A percentile compares a stretch with the other conserved stretches of the same genome.
These are phyloP conservation scores for Malacosoma neustria DNA, from an alignment of 2,888 invertebrate species.

Conservation along the genomic window DNA sequence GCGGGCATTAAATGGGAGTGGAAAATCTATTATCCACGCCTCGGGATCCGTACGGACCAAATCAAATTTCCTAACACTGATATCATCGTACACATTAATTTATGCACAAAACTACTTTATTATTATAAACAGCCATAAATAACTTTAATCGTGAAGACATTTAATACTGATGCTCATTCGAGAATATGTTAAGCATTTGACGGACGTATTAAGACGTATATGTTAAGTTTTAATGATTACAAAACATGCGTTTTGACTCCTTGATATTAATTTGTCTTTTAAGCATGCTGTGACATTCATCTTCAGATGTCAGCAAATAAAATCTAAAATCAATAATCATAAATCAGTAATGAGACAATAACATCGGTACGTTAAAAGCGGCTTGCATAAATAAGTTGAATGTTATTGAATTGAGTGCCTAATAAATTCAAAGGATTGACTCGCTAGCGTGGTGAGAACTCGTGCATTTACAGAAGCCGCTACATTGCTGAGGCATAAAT, in stretches of 20 bases:
- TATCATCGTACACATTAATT: background rate
- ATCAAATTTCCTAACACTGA: background rate
- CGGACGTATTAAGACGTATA: background rate
- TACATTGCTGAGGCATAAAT: slow-evolving; percentile 59
- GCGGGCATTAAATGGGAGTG: slow-evolving; percentile 33
- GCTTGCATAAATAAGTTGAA: slow-evolving; percentile 42
- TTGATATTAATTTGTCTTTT: too few species aligned
- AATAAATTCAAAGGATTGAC: slow-evolving; percentile 68
- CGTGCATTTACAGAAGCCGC: slow-evolving; percentile 65
- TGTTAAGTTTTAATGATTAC: background rate
- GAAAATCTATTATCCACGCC: slow-evolving; percentile 50
- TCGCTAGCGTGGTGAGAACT: slow-evolving; percentile 56
- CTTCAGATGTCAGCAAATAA: too few species aligned
- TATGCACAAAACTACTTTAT: background rate
- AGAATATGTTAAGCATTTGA: background rate
- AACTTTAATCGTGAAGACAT: background rate
- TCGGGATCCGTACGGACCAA: slow-evolving; percentile 7
- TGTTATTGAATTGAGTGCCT: slow-evolving; percentile 27
- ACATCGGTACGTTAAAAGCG: slow-evolving; percentile 41
- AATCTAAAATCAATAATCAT: slow-evolving; percentile 24
- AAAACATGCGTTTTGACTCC: background rate
- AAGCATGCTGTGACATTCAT: too few species aligned
- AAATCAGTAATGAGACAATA: slow-evolving; percentile 60
- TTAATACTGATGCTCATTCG: background rate
- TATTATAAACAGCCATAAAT: background rate